Evolutionary conservation across 2,888 invertebrate genomes (phyloP).

Genomic region (Agrotis ipsilon): DNA sequence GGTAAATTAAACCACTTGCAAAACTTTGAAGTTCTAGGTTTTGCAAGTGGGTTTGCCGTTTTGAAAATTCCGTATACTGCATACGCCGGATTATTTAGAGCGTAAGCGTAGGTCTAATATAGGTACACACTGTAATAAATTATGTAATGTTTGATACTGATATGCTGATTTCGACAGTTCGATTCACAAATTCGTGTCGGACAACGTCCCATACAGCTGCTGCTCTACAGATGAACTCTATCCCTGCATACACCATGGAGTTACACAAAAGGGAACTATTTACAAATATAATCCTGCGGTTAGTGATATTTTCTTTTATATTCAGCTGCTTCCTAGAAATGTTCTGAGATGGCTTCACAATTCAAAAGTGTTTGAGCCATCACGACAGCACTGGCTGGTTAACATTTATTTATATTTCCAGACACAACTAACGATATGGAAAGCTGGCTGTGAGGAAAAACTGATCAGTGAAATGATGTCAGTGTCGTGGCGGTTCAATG

Average conservation of each 20-base stretch:
- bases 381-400: neutral
- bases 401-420: conserved; percentile 54
- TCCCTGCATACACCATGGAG: conserved; percentile 92
- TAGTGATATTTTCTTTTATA: conserved; percentile 11
- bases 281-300: conserved; percentile 90
- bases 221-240: conserved; percentile 89
- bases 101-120: no score
- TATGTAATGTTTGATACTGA: neutral
- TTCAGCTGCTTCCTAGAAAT: neutral
- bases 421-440: conserved; percentile 84
- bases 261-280: conserved; percentile 88
- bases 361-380: neutral
- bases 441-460: conserved; percentile 87
- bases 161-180: conserved; percentile 63
- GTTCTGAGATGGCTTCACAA: neutral
- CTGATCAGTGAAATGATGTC: conserved; percentile 87
- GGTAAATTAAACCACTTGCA: no score
- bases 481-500: conserved; percentile 86
- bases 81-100: no score
- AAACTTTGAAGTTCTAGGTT: no score
- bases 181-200: conserved; percentile 83
- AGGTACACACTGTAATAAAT: no score
- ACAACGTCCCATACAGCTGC: conserved; percentile 92
- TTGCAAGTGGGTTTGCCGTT: no score
- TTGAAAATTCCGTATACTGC: no score